phyloP scores from a whole-genome alignment of 35 echinoderm and acorn worm genomes.

The Apostichopus japonicus region DNA sequence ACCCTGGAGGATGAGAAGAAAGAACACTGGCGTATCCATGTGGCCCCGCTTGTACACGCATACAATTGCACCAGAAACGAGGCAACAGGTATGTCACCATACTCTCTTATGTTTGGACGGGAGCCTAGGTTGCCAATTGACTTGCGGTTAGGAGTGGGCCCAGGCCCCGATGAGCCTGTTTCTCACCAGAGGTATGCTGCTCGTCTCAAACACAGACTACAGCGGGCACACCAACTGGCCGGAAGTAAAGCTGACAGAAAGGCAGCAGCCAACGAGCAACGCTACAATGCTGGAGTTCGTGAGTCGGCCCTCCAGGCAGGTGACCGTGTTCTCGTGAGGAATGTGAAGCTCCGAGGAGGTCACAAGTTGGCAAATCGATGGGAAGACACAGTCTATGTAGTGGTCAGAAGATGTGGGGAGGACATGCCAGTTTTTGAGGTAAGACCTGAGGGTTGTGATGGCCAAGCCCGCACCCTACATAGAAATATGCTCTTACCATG shows the following conservation, averaged over 20 bases:
- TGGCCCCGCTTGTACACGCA: slow-evolving; percentile 52
- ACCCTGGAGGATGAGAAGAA: slow-evolving; percentile 60
- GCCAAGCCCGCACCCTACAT: slow-evolving; percentile 47
- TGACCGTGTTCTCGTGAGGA: slow-evolving; percentile 74
- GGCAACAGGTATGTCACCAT: slow-evolving; percentile 30
- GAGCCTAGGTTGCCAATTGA: neutral
- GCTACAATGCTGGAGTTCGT: slow-evolving; percentile 44
- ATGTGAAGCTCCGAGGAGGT: slow-evolving; percentile 52
- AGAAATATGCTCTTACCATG: slow-evolving; percentile 66
- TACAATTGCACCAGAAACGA: slow-evolving; percentile 56
- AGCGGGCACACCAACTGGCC: neutral
- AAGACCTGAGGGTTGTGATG: slow-evolving; percentile 42
- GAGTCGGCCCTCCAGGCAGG: slow-evolving; percentile 45
- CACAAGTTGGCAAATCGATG: slow-evolving; percentile 74
- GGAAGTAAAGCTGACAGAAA: neutral
- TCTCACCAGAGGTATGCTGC: neutral
- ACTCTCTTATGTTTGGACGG: slow-evolving; percentile 65
- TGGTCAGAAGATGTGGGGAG: neutral
- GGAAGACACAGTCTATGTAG: slow-evolving; percentile 28
- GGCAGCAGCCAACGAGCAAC: neutral
- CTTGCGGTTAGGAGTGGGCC: neutral
- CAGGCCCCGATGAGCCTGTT: neutral
- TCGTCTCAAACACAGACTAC: neutral
- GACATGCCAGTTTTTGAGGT: slow-evolving; percentile 68
- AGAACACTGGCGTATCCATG: neutral